Base-by-base conservation (phyloP, 2,113 vertebrate genomes). In the Dascyllus trimaculatus region DNA sequence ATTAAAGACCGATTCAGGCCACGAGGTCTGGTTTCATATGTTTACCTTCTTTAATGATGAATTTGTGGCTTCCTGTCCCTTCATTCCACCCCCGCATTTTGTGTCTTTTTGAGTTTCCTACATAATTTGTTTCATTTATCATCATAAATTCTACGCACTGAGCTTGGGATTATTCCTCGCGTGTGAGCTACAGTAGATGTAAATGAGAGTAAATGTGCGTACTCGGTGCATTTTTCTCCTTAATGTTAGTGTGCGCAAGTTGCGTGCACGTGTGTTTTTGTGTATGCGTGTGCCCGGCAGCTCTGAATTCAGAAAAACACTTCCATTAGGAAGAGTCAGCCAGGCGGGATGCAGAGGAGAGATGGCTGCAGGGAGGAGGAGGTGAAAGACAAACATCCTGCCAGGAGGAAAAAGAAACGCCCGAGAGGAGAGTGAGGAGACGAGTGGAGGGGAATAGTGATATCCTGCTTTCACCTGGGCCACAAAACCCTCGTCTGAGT, bases 361-460 rank as follows among this genome's bases (percentile, higher is more conserved):
- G 57, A 4, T n/a, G 58, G 57, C 48, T 77, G 65, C n/a, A 35
- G 57, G 51, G 63, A 60, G 46, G 56, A 49, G 26, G 45, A 65
- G 19, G 48, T 38, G 64, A 53, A 63, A 73, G 35, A 73, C 71
- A 73, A 73, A 73, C 59, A 53, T 53, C 19, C 59, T 63, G 71
- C 22, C 29, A 25, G 68, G 0, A 46, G 19, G 25, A 53, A 53
- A 53, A 48, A 29, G 4, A 32, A 24, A 32, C 10, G 19, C 11
- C 2, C 15, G 1, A 15, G 58, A 62, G 57, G 48, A 65, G 58
- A 0, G 15, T 4, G 22, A 40, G 21, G 4, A 26, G 70, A 15
- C 32, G 32, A 35, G 32, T 35, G 48, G 63, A 32, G 46, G 18
- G 10, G 60, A 56, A 48, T 19, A 59, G 43, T 35, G 65, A 43